Base-by-base conservation (phyloP, 30 jellyfish, hydroid and myxozoan species). In the Cassiopea andromeda region DNA sequence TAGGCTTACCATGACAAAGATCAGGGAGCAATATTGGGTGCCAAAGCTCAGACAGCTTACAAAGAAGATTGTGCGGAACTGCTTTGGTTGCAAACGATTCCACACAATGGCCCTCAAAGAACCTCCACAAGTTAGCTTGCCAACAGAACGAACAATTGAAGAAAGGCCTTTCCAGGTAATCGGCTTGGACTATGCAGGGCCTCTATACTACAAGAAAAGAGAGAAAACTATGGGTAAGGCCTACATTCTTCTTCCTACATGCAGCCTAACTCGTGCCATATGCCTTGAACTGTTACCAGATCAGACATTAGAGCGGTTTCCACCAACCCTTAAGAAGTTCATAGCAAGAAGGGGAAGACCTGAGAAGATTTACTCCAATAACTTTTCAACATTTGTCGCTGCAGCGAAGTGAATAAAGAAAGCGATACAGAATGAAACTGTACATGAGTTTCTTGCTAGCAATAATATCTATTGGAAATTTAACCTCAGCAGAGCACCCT, bases 111-210 rank as follows among this genome's bases (percentile, higher is more conserved):
- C 94, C 14, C 77, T 78, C 45, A 15, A 44, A 17, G 27, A 54
- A 47, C 38, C 38, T 27, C 38, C 38, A 27, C 38, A 27, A 27
- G 38, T 27, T 27, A 27, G 38, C 38, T 27, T 27, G 38, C 38
- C 38, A 27, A 27, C 38, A 27, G 38, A 27, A 27, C 38, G 38
- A 27, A 27, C 38, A 10, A 48, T 6, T 2, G 97, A 92, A n/a
- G 64, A 54, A 13, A n/a, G 83, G n/a, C 90, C 94, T 12, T 82
- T 83, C 60, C 78, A 90, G 66, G 87, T 83, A 12, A 48, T 82
- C 1, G 97, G 97, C 27, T 49, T 80, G 73, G 94, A 74, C 76
- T 90, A 73, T 78, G 97, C 97, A 17, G 94, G 91, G n/a, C 94
- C 90, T 18, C 10, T 85, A 73, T 27, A 16, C 54, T 91, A 78